Base-by-base conservation (phyloP, 2,797 vertebrate genomes). In the Propithecus deckenii region DNA sequence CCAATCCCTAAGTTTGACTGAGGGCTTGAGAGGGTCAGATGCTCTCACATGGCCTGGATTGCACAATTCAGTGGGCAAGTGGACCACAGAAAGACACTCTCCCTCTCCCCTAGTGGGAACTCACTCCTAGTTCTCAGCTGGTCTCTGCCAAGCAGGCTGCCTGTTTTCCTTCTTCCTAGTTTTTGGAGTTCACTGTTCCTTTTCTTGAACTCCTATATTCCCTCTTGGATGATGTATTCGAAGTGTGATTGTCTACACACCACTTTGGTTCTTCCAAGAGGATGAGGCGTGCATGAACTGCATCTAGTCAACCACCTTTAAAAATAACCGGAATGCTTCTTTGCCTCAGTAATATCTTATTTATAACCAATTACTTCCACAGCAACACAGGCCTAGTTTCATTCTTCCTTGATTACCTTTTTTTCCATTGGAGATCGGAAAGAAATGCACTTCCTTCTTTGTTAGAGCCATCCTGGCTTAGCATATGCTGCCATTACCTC, bases 401-500 rank as follows among this genome's bases (percentile, higher is more conserved):
- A 9, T 2, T 52, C 32, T 35, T 69, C 86, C 43, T 41, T 35
- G 20, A 3, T 61, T 43, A 61, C 18, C 41, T 23, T 85, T 41
- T 15, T 72, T 84, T 67, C 78, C 63, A 22, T 38, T 6, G n/a
- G 32, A 72, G 11, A 30, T 20, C 74, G 65, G 11, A 57, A 48
- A 91, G 78, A 80, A 48, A 59, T 30, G 8, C 1, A 3, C 38
- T 71, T 72, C 61, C 30, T 22, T 28, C 38, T 75, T 69, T 1
- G 1, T 3, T 2, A 55, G n/a, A 10, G 20, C 25, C 2, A 0
- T 12, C n/a, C 83, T 90, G 55, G 25, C 63, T 35, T 15, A 43
- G 55, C 71, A 30, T 2, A 28, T 0, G 0, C 43, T 5, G 43
- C 14, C 25, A 43, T 12, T 12, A 2, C 28, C 38, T 9, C 5